Base-by-base conservation (phyloP, 2,797 vertebrate genomes). In the Leptodactylus fallax region DNA sequence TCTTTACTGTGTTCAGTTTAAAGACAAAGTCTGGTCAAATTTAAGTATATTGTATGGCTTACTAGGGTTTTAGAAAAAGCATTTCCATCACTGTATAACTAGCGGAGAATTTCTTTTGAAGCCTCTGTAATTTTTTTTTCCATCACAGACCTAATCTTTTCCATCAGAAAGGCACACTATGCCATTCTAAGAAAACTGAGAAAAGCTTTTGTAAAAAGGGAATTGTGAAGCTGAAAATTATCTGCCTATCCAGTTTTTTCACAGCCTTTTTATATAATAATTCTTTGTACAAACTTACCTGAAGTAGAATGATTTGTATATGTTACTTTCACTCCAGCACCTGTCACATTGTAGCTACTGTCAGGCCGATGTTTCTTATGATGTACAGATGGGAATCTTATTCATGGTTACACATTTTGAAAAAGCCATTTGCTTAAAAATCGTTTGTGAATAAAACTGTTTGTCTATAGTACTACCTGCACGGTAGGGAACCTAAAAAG, bases 111-210 rank as follows among this genome's bases (percentile, higher is more conserved):
- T 56, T 87, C 45, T 72, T 79, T 23, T 81, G 61, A 87, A 87
- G 78, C 67, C 71, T 74, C 78, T 74, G 53, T 87, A 56, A 87
- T 81, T 79, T 85, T 85, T 81, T 85, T 87, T 87, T 74, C 85
- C 67, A 87, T 87, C 79, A 81, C 53, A 81, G 51, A 51, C 67
- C 67, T 81, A 87, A 87, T 87, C 85, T 81, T 87, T 74, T 87
- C 60, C 69, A 87, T 72, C 85, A 74, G 79, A 79, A 79, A 76
- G 49, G 21, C 49, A 65, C 53, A 55, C 79, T 87, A 60, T 74
- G 79, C 79, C 55, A 81, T 87, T 87, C 85, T 49, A 61, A 87
- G 61, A 71, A 51, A 63, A 85, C 45, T 7, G 71, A 61, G 72
- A 85, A 85, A 81, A 74, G 67, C 55, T 81, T 80, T 87, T 87